These are phyloP conservation scores for Formica selysi DNA, from an alignment of 1,140 invertebrate species.

Conservation along the genomic window DNA sequence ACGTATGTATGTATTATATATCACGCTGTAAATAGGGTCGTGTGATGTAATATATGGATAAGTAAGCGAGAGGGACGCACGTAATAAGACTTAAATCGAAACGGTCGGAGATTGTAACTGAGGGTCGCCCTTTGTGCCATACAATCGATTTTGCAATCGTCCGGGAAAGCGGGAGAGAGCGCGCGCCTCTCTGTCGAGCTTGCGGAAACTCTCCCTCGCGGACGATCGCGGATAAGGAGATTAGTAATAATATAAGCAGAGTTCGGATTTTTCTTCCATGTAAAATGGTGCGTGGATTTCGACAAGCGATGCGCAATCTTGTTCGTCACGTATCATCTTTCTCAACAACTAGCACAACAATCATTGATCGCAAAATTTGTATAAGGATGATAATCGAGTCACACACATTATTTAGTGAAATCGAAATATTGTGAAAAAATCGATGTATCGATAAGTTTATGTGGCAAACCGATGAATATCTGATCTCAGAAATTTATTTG, in stretches of 20 bases:
- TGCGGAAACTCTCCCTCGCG: slow-evolving; percentile 22
- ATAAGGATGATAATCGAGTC: neutral
- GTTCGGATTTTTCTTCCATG: slow-evolving; percentile 38
- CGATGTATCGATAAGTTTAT: neutral
- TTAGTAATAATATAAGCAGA: slow-evolving; percentile 9
- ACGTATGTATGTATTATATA: slow-evolving; percentile 69
- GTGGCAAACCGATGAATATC: neutral
- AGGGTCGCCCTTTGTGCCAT: slow-evolving; percentile 64
- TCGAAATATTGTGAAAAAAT: slow-evolving; percentile 6
- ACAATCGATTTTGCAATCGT: slow-evolving; percentile 63
- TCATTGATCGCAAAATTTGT: slow-evolving; percentile 14
- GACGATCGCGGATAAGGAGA: slow-evolving; percentile 44
- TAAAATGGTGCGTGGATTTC: neutral
- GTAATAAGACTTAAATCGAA: slow-evolving; percentile 65
- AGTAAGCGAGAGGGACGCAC: slow-evolving; percentile 29
- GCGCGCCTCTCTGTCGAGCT: slow-evolving; percentile 11
- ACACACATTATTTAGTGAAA: neutral
- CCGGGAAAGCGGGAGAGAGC: slow-evolving; percentile 37
- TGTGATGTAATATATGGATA: slow-evolving; percentile 72
- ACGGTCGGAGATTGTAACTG: slow-evolving; percentile 34
- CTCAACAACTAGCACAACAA: neutral
- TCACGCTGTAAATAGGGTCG: slow-evolving; percentile 69
- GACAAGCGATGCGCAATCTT: slow-evolving; percentile 25
- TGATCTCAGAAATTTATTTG: neutral
- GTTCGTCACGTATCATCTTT: slow-evolving; percentile 16